Base-by-base conservation (phyloP, 2,797 vertebrate species). In the Mareca strepera region DNA sequence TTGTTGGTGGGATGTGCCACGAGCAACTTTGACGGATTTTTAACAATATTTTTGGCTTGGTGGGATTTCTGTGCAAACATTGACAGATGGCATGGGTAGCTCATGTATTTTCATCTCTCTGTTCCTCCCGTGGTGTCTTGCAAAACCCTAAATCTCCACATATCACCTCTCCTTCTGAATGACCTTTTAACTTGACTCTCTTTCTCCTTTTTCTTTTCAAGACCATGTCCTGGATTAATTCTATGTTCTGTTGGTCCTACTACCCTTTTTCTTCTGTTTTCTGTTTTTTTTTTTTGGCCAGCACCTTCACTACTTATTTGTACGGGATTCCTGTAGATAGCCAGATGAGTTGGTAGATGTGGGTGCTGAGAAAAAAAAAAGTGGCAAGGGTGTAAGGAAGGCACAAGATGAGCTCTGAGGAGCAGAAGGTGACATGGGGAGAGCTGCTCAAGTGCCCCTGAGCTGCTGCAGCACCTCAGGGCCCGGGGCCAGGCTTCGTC, bases 21-120 rank as follows among this genome's bases (percentile, higher is more conserved):
- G 6, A 88, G 52, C 63, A 94, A 92, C 91, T 96, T 88, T 3
- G 92, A 70, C 2, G 56, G 55, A 86, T 95, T 92, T 92, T 76
- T 79, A 93, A 86, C 85, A 95, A 63, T 94, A 88, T 90, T 91
- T 95, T 93, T 90, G 80, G 62, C 91, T 94, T 93, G 89, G 56
- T 95, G 92, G 88, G 75, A 77, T 92, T 92, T 94, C 81, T 91
- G 23, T 89, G 58, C 90, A 96, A 96, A 89, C 91, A 91, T 5
- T 91, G 94, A 72, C 94, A 97, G 94, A 91, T 96, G 90, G 89
- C 78, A 77, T 72, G 82, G 67, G 64, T 90, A 79, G 39, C 73
- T 95, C 52, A 56, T 79, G 76, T 96, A 63, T 92, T 96, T 91
- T 96, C 89, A 79, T 94, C 80, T 29, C 62, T 93, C 80, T 59